Evolutionary conservation across 2,113 vertebrate genomes (phyloP).

Genomic region (Cepphus grylle): DNA sequence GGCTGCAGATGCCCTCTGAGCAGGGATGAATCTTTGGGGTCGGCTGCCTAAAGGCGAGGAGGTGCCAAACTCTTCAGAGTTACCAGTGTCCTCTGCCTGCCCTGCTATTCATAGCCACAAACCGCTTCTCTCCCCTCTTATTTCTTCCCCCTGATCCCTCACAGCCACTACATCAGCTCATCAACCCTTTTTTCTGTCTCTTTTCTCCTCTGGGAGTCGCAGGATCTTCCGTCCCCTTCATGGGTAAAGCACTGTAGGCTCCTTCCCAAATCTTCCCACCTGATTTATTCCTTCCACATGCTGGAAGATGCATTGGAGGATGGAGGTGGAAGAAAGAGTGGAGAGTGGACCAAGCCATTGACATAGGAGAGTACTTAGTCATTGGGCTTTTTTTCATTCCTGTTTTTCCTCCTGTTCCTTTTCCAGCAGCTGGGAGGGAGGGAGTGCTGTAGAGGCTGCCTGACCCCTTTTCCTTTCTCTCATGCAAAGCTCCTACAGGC

Average conservation of each 20-base stretch:
- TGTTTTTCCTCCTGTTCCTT: not conserved
- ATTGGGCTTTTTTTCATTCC: not conserved
- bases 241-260: not conserved
- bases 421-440: not conserved
- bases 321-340: not conserved
- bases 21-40: not conserved
- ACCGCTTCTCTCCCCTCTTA: not conserved
- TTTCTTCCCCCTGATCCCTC: not conserved
- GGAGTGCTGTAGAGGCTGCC: not conserved
- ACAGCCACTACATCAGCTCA: not conserved
- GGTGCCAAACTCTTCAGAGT: not conserved
- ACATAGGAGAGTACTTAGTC: not conserved
- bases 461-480: not conserved
- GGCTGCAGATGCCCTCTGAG: not conserved
- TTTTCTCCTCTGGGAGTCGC: not conserved
- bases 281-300: not conserved
- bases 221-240: not conserved
- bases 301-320: not conserved
- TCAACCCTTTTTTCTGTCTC: not conserved
- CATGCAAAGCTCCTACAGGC: not conserved
- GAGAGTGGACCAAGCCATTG: not conserved
- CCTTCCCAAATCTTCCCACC: not conserved
- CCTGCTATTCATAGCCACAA: not conserved
- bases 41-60: not conserved
- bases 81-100: not conserved